These are phyloP conservation scores for Lagocephalus sceleratus DNA, from an alignment of 2,797 vertebrate genomes.

Conservation along the genomic window DNA sequence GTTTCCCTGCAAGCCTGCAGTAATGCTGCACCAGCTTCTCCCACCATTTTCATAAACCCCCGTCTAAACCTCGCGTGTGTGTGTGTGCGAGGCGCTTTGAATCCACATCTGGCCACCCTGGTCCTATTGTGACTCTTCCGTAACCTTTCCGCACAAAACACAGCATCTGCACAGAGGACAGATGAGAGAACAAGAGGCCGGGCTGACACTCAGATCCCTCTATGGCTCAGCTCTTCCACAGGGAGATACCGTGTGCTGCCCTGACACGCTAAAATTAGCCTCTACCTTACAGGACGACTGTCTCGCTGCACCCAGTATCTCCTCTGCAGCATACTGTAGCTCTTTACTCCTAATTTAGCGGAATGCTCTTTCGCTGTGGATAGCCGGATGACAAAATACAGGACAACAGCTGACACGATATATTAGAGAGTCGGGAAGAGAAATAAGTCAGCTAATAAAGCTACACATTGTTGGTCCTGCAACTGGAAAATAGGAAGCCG, in stretches of 20 bases:
- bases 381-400: slow-evolving; percentile 37
- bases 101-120: slow-evolving; percentile 34
- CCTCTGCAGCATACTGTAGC: slow-evolving; percentile 38
- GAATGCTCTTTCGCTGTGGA: slow-evolving; percentile 3
- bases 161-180: slow-evolving; percentile 49
- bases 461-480: slow-evolving; percentile 23
- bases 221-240: slow-evolving; percentile 57
- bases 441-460: slow-evolving; percentile 17
- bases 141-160: slow-evolving; percentile 65
- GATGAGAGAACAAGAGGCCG: slow-evolving; percentile 57
- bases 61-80: slow-evolving; percentile 42
- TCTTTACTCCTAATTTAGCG: slow-evolving; percentile 55
- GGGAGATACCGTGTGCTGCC: slow-evolving; percentile 65
- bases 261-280: slow-evolving; percentile 77
- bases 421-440: neutral
- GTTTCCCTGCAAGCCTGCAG: neutral
- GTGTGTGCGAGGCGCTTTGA: slow-evolving; percentile 58
- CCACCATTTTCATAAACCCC: slow-evolving; percentile 2
- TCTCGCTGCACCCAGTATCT: slow-evolving; percentile 58
- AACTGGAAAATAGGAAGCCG: slow-evolving; percentile 37
- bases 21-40: slow-evolving; percentile 3
- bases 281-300: slow-evolving; percentile 66
- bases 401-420: slow-evolving; percentile 17
- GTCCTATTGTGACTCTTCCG: slow-evolving; percentile 46
- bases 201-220: slow-evolving; percentile 65